Evolutionary conservation across 2,888 invertebrate species (phyloP), one percentile per base, ranked within the genome.

Genomic region (Philereme transversata): DNA sequence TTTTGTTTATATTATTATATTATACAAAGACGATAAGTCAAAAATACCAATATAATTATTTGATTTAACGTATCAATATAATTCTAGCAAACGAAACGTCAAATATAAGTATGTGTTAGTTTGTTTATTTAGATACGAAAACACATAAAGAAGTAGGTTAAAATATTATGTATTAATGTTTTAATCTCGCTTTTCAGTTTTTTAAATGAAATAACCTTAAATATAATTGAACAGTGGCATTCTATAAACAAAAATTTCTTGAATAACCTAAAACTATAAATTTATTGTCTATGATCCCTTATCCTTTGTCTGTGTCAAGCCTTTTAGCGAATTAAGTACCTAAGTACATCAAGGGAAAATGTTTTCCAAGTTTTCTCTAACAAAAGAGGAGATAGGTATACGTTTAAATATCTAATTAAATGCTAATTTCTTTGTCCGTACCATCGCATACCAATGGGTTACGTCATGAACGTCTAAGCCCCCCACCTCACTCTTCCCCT

Each of bases 361-460:
- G 46, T 55, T 60, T 57, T 11, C 41, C 51, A 62, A 58, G 57
- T 60, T 65, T 56, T 64, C 56, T 54, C 45, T 35, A 45, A 38
- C 55, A 53, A 63, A 53, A 60, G 51, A 58, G 38, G 43, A 62
- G 62, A 64, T 66, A 65, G 63, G 47, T 59, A 22, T 22, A 22
- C 22, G 22, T 62, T 64, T 64, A 57, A 65, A 65, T 71, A 60
- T 58, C 65, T 70, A 73, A 73, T 78, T 74, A 72, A 62, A 74
- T 75, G 73, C 73, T 79, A 79, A 81, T 81, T 82, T 82, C 83
- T 83, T 81, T 82, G 81, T 82, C 78, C 78, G 76, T 76, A 80
- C 80, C 77, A 82, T 82, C 81, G 83, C 85, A 86, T 87, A 83
- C 84, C 86, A 81, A 83, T 84, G 81, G 79, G 80, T 88, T 87